Evolutionary conservation across 2,797 vertebrate genomes (phyloP), one percentile per base, ranked within the genome.

Genomic region (Scleropages formosus): DNA sequence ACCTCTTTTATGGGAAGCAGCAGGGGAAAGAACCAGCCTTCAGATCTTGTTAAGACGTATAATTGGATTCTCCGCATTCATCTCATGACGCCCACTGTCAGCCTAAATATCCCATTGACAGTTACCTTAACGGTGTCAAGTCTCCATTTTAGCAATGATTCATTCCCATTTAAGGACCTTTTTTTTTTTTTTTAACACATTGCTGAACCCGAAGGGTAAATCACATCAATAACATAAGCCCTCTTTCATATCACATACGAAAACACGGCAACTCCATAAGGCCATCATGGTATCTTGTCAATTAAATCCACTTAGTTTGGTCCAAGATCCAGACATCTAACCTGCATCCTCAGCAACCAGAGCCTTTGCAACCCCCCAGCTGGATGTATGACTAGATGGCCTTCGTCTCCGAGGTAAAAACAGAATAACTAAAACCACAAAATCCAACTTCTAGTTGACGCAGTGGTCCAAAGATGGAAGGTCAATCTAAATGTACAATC

Each of bases 1-100:
- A 75, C 10, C 56, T 31, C 53, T 20, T 13, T 70, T 20, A 56
- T 16, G 46, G 13, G 8, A 10, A 26, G 73, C 49, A 22, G 18
- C 31, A 44, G 51, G 39, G 51, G 8, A 53, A 53, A 67, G 20
- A 63, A n/a, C 20, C 31, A 56, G 61, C 63, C n/a, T 56, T 27
- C 73, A 47, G 15, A 44, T 58, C 63, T 67, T 53, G 49, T 75
- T 61, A 49, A 75, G 56, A 51, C 4, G 11, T 44, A 56, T 69
- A 69, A 69, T 75, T 47, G 58, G 31, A 60, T 61, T 75, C 65
- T 31, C 64, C 56, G 65, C 56, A 60, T 69, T 75, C 65, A 61
- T 59, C 65, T 69, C 65, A 60, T 67, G 65, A 26, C 39, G 39
- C 64, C 39, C 31, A n/a, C 64, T 59, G 67, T 47, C 26, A 46